Conservation (phyloP, 2,113 vertebrate species). For the Odocoileus virginianus region DNA sequence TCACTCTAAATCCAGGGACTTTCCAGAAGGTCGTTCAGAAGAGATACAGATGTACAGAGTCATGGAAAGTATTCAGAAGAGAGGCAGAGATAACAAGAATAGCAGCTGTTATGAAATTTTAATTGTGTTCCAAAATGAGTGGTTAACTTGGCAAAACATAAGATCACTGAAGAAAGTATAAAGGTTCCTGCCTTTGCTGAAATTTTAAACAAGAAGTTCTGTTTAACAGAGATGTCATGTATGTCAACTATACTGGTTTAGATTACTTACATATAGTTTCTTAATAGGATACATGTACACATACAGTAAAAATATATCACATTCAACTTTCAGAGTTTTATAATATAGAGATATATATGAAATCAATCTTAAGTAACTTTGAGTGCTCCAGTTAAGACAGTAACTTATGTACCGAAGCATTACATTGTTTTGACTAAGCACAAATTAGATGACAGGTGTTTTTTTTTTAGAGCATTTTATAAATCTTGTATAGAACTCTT, state of each 20-base stretch:
- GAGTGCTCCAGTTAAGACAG: conserved; percentile 65
- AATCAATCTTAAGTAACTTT: conserved; percentile 66
- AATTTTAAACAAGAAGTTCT: conserved; percentile 64
- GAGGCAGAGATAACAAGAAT: neutral
- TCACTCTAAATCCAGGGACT: neutral
- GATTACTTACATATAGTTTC: conserved; percentile 37
- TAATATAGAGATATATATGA: conserved; percentile 72
- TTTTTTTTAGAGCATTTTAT: conserved; percentile 83
- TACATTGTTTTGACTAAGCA: conserved; percentile 83
- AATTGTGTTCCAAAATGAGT: conserved; percentile 50
- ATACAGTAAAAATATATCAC: conserved; percentile 48
- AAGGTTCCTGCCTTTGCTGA: conserved; percentile 44
- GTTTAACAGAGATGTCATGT: conserved; percentile 47
- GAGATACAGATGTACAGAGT: neutral
- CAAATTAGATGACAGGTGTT: conserved; percentile 81
- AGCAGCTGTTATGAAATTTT: conserved; percentile 30
- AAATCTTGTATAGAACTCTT: conserved; percentile 84
- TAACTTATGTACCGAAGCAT: conserved; percentile 70
- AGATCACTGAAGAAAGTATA: conserved; percentile 25
- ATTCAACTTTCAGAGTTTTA: conserved; percentile 72
- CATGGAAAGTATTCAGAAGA: neutral
- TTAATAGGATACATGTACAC: conserved; percentile 51
- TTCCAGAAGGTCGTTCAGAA: neutral
- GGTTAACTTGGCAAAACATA: neutral
- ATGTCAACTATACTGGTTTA: conserved; percentile 51